A percentile compares a stretch with the other conserved stretches of the same genome.
Conservation (phyloP, 2,797 vertebrate genomes). For the Poecile montanus region DNA sequence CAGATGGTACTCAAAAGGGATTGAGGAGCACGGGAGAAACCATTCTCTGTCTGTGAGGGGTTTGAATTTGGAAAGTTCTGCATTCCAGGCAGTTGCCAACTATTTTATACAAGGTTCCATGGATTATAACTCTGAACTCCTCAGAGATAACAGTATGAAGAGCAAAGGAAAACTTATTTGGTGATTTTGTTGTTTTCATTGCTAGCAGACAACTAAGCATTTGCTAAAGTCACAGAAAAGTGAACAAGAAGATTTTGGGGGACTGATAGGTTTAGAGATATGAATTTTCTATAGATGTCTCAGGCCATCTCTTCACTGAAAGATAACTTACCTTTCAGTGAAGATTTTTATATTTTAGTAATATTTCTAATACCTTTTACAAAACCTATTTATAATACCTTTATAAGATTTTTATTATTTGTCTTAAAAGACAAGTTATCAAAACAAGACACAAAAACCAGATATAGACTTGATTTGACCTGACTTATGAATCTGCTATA, state of each 20-base stretch:
- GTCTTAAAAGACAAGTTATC: neutral
- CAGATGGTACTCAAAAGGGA: conserved; percentile 25
- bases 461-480: neutral
- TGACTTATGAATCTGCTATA: neutral
- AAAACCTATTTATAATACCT: neutral
- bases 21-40: neutral
- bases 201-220: neutral
- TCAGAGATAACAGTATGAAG: neutral
- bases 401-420: neutral
- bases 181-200: neutral
- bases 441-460: neutral
- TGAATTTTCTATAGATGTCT: neutral
- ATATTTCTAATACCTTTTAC: neutral
- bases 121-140: neutral
- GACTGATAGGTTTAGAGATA: neutral
- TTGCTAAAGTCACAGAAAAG: neutral
- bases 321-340: neutral
- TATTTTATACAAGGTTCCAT: neutral
- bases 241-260: neutral
- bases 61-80: neutral
- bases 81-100: neutral
- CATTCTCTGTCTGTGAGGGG: neutral
- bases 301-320: neutral
- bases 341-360: neutral
- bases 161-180: neutral